Conservation (phyloP, 1,140 invertebrate species). For the Drosophila pseudoananassae region DNA sequence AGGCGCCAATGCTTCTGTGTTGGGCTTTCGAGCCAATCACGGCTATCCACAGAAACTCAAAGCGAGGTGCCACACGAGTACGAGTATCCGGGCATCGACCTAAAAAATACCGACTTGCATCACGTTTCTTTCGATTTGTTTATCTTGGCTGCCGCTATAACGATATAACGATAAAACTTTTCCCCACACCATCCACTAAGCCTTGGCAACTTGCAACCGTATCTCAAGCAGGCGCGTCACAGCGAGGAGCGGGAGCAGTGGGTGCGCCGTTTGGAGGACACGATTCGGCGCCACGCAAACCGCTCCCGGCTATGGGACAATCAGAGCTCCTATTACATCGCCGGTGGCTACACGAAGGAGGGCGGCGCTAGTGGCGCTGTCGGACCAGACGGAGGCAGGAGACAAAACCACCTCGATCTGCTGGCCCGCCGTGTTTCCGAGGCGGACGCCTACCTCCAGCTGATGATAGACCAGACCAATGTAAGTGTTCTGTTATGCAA, state of each 20-base stretch:
- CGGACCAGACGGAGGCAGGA: slow-evolving; percentile 76
- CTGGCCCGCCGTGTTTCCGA: slow-evolving; percentile 97
- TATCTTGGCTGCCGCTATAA: slow-evolving; percentile 10
- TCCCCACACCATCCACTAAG: slow-evolving; percentile 17
- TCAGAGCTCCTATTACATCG: slow-evolving; percentile 68
- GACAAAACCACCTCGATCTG: slow-evolving; percentile 78
- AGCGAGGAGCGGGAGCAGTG: slow-evolving; percentile 97
- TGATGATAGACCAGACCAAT: slow-evolving; percentile 97
- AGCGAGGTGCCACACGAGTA: neutral
- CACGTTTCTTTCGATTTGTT: slow-evolving; percentile 28
- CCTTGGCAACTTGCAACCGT: slow-evolving; percentile 32
- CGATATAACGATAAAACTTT: slow-evolving; percentile 77
- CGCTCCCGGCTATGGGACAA: slow-evolving; percentile 85
- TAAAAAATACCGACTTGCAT: slow-evolving; percentile 31
- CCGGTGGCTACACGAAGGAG: slow-evolving; percentile 82
- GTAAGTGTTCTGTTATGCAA: slow-evolving; percentile 84
- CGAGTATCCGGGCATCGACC: slow-evolving; percentile 33
- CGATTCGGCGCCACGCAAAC: slow-evolving; percentile 93
- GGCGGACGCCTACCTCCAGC: slow-evolving; percentile 97
- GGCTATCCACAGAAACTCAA: too few species aligned
- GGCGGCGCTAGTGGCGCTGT: slow-evolving; percentile 7
- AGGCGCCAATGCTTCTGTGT: neutral
- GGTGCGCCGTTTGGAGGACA: slow-evolving; percentile 97
- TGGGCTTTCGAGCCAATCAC: too few species aligned
- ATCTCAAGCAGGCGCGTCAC: slow-evolving; percentile 90